phyloP scores from a whole-genome alignment of 2,113 vertebrate species.

The Neodon shergylaensis region DNA sequence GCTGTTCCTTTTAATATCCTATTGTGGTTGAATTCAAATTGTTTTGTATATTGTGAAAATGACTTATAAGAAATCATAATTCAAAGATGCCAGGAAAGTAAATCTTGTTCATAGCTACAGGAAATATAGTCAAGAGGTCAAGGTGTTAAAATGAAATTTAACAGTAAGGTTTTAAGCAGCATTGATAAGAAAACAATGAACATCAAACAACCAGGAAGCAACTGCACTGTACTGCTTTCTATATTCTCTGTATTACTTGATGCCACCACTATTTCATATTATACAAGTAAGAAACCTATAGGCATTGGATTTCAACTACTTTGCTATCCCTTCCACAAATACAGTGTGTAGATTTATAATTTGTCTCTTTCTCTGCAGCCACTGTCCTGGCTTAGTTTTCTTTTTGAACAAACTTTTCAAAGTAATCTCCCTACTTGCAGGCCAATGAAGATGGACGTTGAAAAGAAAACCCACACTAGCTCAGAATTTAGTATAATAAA shows the following conservation, averaged over 20 bases:
- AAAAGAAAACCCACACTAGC: too few relatives aligned
- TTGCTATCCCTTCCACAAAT: not conserved
- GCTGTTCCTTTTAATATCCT: not conserved
- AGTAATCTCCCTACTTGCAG: not conserved
- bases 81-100: not conserved
- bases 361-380: not conserved
- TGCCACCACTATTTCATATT: not conserved
- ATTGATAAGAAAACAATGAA: not conserved
- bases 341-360: not conserved
- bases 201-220: not conserved
- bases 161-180: not conserved
- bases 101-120: conserved; percentile 34
- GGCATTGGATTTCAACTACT: not conserved
- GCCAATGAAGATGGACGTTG: too few relatives aligned
- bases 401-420: not conserved
- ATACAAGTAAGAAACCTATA: not conserved
- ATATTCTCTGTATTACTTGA: not conserved
- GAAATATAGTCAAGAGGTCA: conserved; percentile 1
- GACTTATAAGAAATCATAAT: conserved; percentile 28
- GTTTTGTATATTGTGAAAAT: conserved; percentile 65
- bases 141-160: conserved; percentile 47
- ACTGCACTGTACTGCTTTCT: not conserved
- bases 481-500: too few relatives aligned
- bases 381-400: not conserved
- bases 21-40: conserved; percentile 23